These are phyloP conservation scores for Cryptoleucopteryx plumbea DNA, from an alignment of 2,113 vertebrate species.

Conservation along the genomic window DNA sequence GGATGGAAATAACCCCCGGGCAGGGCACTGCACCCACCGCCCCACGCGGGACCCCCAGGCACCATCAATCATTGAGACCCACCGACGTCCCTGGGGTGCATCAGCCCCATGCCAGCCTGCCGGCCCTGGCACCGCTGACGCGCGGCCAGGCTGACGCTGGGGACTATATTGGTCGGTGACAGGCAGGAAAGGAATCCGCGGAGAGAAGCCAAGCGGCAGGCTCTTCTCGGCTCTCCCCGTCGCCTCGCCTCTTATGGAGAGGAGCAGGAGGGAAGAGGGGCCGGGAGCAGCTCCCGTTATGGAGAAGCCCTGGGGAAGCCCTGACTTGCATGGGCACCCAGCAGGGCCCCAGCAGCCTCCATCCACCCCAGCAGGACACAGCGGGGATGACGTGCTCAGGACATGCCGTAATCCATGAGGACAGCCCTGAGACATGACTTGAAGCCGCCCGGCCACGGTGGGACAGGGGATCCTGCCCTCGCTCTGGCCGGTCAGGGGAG, in stretches of 20 bases:
- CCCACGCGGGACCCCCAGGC: accelerated
- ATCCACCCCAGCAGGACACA: accelerated
- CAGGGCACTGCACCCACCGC: accelerated
- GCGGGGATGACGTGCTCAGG: background rate
- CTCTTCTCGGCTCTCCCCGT: background rate
- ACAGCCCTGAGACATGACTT: accelerated
- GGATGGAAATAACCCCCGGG: background rate
- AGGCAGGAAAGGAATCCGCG: constrained; percentile 30
- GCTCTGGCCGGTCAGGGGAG: accelerated
- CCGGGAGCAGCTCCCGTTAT: constrained; percentile 44
- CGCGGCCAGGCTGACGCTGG: background rate
- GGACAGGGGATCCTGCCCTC: background rate
- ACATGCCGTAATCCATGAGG: accelerated
- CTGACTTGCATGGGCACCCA: background rate
- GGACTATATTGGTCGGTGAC: constrained; percentile 53
- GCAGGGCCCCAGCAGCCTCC: background rate
- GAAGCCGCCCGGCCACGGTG: accelerated
- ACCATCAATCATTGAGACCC: accelerated
- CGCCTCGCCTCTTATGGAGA: constrained; percentile 61
- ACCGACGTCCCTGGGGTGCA: background rate
- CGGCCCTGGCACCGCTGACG: background rate
- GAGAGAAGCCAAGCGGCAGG: background rate
- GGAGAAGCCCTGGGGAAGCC: constrained; percentile 54
- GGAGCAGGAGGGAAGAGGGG: constrained; percentile 23
- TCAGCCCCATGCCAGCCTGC: background rate